A percentile compares a stretch with the other conserved stretches of the same genome.
phyloP scores from a whole-genome alignment of 2,888 invertebrate genomes.

The Punctoribates punctum region DNA sequence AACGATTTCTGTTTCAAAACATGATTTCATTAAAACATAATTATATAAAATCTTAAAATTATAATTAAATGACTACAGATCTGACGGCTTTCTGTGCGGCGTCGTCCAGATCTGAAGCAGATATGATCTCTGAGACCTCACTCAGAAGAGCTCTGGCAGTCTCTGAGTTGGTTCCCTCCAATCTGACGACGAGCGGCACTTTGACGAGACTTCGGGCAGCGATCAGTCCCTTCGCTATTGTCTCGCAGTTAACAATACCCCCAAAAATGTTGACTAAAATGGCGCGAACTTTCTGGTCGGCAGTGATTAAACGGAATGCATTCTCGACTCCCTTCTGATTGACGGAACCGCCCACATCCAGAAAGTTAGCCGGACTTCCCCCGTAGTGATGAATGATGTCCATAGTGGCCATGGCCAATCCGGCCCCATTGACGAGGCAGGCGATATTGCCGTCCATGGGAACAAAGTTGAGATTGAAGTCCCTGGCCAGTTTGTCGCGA shows the following conservation, averaged over 20 bases:
- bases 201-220: conserved; percentile 75
- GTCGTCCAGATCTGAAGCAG: conserved; percentile 81
- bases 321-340: conserved; percentile 88
- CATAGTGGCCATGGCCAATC: conserved; percentile 99
- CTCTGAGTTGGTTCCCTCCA: conserved; percentile 90
- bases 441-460: conserved; percentile 91
- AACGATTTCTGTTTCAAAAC: neutral
- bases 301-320: conserved; percentile 83
- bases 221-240: conserved; percentile 91
- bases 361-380: conserved; percentile 94
- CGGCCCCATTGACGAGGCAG: conserved; percentile 89
- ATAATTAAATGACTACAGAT: conserved; percentile 49
- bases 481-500: conserved; percentile 86
- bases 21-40: neutral
- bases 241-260: conserved; percentile 97
- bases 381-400: conserved; percentile 96
- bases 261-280: conserved; percentile 98
- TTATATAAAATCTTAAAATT: neutral
- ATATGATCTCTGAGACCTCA: conserved; percentile 62
- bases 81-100: conserved; percentile 82
- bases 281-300: conserved; percentile 66
- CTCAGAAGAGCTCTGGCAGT: conserved; percentile 76
- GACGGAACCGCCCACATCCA: conserved; percentile 95
- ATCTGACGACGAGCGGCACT: conserved; percentile 83
- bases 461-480: conserved; percentile 89